Evolutionary conservation across 2,797 vertebrate species (phyloP), one percentile per base, ranked within the genome.

Genomic region (Molossus alvarezi): DNA sequence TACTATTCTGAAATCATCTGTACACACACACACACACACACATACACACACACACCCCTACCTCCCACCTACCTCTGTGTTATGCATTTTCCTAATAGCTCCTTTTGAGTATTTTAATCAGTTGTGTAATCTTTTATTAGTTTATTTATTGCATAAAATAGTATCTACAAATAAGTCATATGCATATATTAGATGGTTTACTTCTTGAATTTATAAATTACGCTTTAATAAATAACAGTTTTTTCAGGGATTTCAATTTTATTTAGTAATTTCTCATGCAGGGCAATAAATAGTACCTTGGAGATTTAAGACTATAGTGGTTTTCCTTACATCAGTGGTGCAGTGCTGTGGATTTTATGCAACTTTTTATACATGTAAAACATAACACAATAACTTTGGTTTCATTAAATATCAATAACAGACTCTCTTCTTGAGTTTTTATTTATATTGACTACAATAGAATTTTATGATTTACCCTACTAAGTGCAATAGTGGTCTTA

Each of bases 391-490:
- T 89, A 86, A 86, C 65, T 91, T 79, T n/a, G 60, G 45, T 92
- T 77, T 93, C 73, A 82, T 93, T 95, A 95, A 95, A 90, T 95
- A 57, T 90, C 80, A 84, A 41, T 90, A 88, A 93, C 60, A 95
- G 81, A 87, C 58, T 95, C 81, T 94, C 33, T 82, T 86, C 81
- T 80, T 93, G 72, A 45, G 51, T 95, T 96, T 96, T 95, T 95
- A 95, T 97, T 96, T 97, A 41, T 96, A 92, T 84, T 87, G 83
- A 48, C 76, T 90, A 84, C 58, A 94, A 84, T 72, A 82, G 89
- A 95, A 95, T 97, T 95, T 97, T 88, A 91, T 91, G 83, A 97
- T 97, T 97, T 97, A 95, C 53, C 91, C 62, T 90, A 93, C 80
- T 88, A 71, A 88, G 72, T 89, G 45, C 62, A 85, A 60, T 95